These are phyloP conservation scores for Ichneumon xanthorius DNA, from an alignment of 2,888 invertebrate genomes.

Conservation along the genomic window DNA sequence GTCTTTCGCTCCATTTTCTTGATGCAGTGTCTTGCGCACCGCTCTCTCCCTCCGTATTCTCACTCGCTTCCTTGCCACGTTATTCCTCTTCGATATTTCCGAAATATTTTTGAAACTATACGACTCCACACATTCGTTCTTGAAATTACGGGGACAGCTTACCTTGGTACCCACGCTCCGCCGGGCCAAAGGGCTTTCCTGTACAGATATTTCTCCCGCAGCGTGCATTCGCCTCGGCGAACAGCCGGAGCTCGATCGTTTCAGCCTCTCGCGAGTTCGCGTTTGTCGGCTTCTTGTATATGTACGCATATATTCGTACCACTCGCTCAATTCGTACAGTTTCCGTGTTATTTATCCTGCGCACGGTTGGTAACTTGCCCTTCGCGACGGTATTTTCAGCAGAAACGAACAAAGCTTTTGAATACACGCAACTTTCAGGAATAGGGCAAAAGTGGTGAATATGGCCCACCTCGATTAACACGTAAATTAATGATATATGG, in stretches of 20 bases:
- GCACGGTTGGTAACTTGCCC: background rate
- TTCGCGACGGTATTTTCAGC: background rate
- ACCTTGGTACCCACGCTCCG: too few species aligned
- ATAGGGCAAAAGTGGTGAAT: too few species aligned
- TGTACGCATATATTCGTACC: background rate
- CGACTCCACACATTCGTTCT: too few species aligned
- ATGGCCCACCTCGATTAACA: too few species aligned
- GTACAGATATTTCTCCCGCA: constrained; percentile 38
- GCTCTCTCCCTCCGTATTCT: too few species aligned
- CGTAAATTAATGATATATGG: too few species aligned
- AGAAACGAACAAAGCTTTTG: background rate
- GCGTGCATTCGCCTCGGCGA: background rate
- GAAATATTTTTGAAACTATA: too few species aligned
- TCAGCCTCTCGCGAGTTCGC: constrained; percentile 33
- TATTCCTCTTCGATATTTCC: too few species aligned
- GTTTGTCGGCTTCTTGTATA: background rate
- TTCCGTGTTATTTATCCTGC: constrained; percentile 1
- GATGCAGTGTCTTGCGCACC: background rate
- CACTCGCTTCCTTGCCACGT: too few species aligned
- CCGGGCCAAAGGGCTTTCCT: constrained; percentile 19
- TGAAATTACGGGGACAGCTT: too few species aligned
- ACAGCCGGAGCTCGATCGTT: constrained; percentile 29
- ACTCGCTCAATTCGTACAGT: background rate
- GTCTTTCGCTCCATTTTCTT: background rate
- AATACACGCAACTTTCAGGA: background rate